phyloP scores from a whole-genome alignment of 37 sponge, comb jelly and placozoan species.

The Beroe ovata region DNA sequence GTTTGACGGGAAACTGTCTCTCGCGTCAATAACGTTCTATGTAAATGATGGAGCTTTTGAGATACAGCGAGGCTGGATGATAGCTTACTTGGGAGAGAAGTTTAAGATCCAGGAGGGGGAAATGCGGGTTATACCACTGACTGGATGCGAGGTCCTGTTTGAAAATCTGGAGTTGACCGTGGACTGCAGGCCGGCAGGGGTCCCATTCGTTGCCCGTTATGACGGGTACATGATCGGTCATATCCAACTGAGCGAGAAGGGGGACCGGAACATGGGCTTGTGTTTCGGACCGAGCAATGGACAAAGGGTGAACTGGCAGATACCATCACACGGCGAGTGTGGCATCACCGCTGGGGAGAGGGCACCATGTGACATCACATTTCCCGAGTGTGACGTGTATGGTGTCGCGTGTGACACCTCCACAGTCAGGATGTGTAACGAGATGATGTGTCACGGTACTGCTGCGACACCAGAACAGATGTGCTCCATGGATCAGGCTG shows the following conservation, averaged over 20 bases:
- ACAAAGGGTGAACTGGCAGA: constrained; percentile 16
- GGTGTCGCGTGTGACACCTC: neutral
- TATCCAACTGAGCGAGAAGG: neutral
- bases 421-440: neutral
- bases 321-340: neutral
- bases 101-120: neutral
- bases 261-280: neutral
- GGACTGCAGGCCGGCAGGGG: constrained; percentile 19
- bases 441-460: neutral
- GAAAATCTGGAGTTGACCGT: constrained; percentile 5
- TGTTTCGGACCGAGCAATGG: neutral
- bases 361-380: neutral
- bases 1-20: neutral
- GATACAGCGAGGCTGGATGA: constrained; percentile 16
- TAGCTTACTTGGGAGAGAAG: neutral
- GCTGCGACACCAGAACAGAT: constrained; percentile 3
- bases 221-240: constrained; percentile 53
- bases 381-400: neutral
- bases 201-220: constrained; percentile 24
- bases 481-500: neutral
- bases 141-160: neutral
- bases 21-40: neutral
- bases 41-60: constrained; percentile 5
- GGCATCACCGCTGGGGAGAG: neutral
- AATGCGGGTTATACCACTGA: neutral